Conservation (phyloP, 2,113 vertebrate species). For the Stegostoma tigrinum region DNA sequence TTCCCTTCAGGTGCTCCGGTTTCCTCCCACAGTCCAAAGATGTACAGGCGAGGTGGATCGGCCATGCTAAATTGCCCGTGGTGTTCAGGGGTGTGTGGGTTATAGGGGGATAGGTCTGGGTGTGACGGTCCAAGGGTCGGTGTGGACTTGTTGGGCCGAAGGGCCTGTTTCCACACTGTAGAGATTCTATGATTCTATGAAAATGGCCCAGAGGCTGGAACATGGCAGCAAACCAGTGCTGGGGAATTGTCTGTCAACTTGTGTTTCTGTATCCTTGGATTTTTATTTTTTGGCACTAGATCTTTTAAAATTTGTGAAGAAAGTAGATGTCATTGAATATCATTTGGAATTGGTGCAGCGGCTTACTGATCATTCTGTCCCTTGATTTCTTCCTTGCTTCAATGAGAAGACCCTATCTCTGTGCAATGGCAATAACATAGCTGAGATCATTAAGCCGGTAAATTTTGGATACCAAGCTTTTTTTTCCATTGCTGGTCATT, state of each 20-base stretch:
- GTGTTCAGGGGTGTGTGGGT: too few species aligned
- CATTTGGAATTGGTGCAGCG: not conserved
- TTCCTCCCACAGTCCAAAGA: too few species aligned
- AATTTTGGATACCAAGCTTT: not conserved
- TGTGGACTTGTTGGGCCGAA: too few species aligned
- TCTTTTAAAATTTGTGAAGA: not conserved
- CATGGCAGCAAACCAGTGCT: not conserved
- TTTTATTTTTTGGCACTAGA: not conserved
- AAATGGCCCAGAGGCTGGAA: not conserved
- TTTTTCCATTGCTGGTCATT: not conserved
- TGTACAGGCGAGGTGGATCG: too few species aligned
- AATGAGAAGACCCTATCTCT: not conserved
- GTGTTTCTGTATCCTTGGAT: not conserved
- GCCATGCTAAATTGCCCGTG: too few species aligned
- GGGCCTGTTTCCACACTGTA: too few species aligned
- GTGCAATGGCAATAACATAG: not conserved
- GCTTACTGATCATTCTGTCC: not conserved
- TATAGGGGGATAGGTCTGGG: too few species aligned
- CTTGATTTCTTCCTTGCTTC: not conserved
- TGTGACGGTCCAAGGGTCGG: too few species aligned
- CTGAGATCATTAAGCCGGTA: not conserved
- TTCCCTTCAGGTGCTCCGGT: too few species aligned
- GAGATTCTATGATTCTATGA: too few species aligned
- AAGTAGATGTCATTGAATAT: not conserved
- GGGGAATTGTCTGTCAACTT: not conserved